phyloP scores from a whole-genome alignment of 92 coral and sea anemone species.

The Palythoa grandiflora region DNA sequence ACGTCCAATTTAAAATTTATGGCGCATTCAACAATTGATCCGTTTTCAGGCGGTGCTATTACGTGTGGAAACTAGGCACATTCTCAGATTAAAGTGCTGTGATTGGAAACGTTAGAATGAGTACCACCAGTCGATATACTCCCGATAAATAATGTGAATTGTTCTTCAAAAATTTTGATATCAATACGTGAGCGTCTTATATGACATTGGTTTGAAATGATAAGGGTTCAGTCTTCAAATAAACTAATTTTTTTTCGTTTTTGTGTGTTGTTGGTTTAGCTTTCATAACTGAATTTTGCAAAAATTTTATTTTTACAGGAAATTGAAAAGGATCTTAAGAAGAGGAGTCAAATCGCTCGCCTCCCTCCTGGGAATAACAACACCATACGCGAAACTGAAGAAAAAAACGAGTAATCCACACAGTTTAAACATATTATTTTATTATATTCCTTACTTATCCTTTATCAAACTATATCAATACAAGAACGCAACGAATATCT shows the following conservation, averaged over 20 bases:
- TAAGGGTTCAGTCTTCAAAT: not conserved
- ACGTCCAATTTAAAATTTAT: too few species aligned
- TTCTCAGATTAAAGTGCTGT: too few species aligned
- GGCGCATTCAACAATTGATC: too few species aligned
- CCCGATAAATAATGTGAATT: not conserved
- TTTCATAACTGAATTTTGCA: not conserved
- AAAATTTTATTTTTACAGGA: not conserved
- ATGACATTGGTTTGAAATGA: too few species aligned
- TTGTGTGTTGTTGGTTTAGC: not conserved
- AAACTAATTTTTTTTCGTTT: not conserved
- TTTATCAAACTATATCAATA: not conserved
- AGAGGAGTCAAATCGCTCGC: constrained; percentile 35
- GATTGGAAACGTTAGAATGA: not conserved
- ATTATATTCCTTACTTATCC: not conserved
- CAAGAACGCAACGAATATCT: not conserved
- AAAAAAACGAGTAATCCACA: constrained; percentile 8
- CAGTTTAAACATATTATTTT: not conserved
- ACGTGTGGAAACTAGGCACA: too few species aligned
- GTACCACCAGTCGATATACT: not conserved
- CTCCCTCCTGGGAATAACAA: not conserved
- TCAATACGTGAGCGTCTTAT: not conserved
- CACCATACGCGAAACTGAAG: not conserved
- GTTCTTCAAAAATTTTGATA: not conserved
- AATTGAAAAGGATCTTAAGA: constrained; percentile 35
- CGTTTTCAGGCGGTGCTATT: too few species aligned